Percentiles rank a stretch among this genome's conserved stretches.
Conservation (phyloP, 2,888 invertebrate species). For the Pediacus dermestoides region DNA sequence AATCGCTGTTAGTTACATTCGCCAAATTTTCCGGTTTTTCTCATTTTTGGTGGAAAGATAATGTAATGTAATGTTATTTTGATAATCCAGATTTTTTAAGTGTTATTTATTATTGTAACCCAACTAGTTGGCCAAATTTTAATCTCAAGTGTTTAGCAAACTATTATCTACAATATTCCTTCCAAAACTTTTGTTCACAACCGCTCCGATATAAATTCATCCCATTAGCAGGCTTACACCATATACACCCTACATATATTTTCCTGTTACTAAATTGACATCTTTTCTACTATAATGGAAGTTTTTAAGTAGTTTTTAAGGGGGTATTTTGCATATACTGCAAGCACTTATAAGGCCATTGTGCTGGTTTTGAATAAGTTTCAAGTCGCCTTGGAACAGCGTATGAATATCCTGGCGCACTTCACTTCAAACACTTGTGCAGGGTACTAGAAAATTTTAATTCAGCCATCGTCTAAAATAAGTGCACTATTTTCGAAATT, state of each 20-base stretch:
- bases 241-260: too few species aligned
- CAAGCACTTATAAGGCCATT: constrained; percentile 32
- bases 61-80: too few species aligned
- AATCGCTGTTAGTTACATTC: too few species aligned
- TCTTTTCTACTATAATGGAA: constrained; percentile 26
- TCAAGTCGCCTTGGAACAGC: constrained; percentile 25
- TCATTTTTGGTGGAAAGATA: too few species aligned
- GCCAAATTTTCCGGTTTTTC: too few species aligned
- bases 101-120: too few species aligned
- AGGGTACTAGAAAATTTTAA: constrained; percentile 17
- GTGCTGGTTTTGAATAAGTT: constrained; percentile 29
- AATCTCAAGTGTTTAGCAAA: too few species aligned
- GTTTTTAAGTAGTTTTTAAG: constrained; percentile 30
- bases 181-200: too few species aligned
- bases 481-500: constrained; percentile 17
- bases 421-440: constrained; percentile 19
- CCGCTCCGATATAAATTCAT: neutral
- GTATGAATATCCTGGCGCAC: constrained; percentile 24
- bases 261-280: constrained; percentile 1
- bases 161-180: too few species aligned
- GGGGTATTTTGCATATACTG: constrained; percentile 35
- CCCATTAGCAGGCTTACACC: too few species aligned
- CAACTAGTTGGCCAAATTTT: too few species aligned
- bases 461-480: constrained; percentile 17
- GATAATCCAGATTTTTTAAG: too few species aligned